Conservation (phyloP, 2,888 invertebrate genomes). For the Epistrophe grossulariae region DNA sequence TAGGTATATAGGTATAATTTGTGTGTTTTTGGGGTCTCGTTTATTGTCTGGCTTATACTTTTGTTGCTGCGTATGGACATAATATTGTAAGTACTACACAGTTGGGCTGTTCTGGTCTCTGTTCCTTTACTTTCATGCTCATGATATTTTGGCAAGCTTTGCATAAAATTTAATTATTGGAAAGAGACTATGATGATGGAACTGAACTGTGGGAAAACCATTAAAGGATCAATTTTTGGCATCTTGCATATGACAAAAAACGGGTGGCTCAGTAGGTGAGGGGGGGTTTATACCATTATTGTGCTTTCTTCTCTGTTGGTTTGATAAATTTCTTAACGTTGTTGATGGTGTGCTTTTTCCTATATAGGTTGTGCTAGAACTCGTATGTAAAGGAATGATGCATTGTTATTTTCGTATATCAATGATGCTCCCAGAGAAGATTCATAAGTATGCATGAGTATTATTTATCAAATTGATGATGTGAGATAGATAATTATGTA, state of each 20-base stretch:
- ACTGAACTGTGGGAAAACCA: not conserved
- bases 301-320: conserved; percentile 28
- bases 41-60: conserved; percentile 36
- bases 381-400: not conserved
- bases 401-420: conserved; percentile 1
- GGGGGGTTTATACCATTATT: not conserved
- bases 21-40: conserved; percentile 40
- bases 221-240: conserved; percentile 28
- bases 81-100: conserved; percentile 16
- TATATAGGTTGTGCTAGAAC: not conserved
- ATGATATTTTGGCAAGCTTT: conserved; percentile 54
- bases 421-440: not conserved
- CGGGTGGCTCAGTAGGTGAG: not conserved
- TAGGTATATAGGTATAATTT: conserved; percentile 36
- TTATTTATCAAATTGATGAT: conserved; percentile 37
- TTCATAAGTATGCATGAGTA: conserved; percentile 40
- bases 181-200: conserved; percentile 22
- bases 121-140: conserved; percentile 14
- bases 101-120: not conserved
- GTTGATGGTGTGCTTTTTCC: conserved; percentile 30
- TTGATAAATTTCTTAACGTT: conserved; percentile 37
- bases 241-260: conserved; percentile 29
- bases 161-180: conserved; percentile 72
- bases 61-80: conserved; percentile 12
- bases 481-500: not conserved